Base-by-base conservation (phyloP, 2,797 vertebrate genomes). In the Etheostoma nigrum region DNA sequence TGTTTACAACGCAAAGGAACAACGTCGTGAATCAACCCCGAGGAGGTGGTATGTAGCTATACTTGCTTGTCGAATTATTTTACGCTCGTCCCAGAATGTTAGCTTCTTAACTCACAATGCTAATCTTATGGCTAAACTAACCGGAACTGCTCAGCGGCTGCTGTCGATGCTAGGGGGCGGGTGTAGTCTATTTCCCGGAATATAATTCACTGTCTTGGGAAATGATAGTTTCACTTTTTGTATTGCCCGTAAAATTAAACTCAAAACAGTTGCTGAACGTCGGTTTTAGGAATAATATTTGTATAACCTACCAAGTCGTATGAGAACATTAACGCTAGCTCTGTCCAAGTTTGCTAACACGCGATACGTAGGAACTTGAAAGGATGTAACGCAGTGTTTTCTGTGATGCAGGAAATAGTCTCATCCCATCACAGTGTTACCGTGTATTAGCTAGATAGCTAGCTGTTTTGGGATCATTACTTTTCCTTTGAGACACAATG, bases 11-110 rank as follows among this genome's bases (percentile, higher is more conserved):
- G 16, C 55, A 23, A 15, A 13, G 51, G 36, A 36, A 72, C 52
- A 54, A 49, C 53, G 13, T 14, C 48, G 36, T 30, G 57, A 78
- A 67, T 68, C 47, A 47, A 23, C 33, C n/a, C 6, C 21, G 59
- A 77, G 75, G 49, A 73, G 75, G 71, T 47, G 82, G 91, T 92
- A 25, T 81, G 93, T 88, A 30, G 30, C 30, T 30, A 6, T 30
- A 6, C 45, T 7, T 58, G 49, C 53, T 48, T 69, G 55, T 73
- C 47, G 27, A 63, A 14, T 67, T 70, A 47, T 2, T 1, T 27
- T 2, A 40, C 3, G 12, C 12, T 16, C n/a, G 49, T 48, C 2
- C 13, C 33, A 55, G 7, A 69, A 33, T 19, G 62, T 23, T 72
- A 78, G 79, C 75, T 82, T 72, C 36, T 74, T 14, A 88, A 82